Conservation (phyloP, 2,113 vertebrate species). For the Pangasianodon gigas region DNA sequence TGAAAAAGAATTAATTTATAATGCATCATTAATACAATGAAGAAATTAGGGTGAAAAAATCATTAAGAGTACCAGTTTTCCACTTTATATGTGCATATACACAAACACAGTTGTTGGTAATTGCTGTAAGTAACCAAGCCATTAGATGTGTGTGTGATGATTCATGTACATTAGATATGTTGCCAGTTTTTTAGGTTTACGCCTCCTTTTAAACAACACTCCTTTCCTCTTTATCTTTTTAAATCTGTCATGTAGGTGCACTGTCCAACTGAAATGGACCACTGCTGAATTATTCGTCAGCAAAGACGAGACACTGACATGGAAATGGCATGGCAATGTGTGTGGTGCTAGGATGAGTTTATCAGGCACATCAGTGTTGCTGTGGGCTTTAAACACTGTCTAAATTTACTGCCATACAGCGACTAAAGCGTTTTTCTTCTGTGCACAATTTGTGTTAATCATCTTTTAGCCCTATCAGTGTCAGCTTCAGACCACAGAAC, state of each 20-base stretch:
- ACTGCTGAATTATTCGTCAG: background rate
- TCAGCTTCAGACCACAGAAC: background rate
- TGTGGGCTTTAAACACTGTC: background rate
- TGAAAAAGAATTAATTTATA: background rate
- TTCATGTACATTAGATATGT: background rate
- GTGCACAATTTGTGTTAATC: background rate
- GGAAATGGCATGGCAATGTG: background rate
- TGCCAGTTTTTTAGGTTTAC: background rate
- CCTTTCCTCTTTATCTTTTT: background rate
- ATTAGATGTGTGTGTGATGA: background rate
- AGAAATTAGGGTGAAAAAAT: background rate
- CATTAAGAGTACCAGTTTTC: background rate
- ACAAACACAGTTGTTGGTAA: background rate
- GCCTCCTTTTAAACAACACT: background rate
- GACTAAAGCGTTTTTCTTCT: background rate
- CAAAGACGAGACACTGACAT: background rate
- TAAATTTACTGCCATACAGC: background rate
- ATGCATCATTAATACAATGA: background rate
- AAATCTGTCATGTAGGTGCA: background rate
- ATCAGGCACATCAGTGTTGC: background rate
- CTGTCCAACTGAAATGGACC: background rate
- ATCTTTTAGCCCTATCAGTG: background rate
- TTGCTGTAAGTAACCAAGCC: background rate
- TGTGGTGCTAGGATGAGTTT: background rate
- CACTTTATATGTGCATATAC: background rate